These are phyloP conservation scores for Cassiopea andromeda DNA, from an alignment of 30 jellyfish, hydroid and myxozoan species.

Conservation along the genomic window DNA sequence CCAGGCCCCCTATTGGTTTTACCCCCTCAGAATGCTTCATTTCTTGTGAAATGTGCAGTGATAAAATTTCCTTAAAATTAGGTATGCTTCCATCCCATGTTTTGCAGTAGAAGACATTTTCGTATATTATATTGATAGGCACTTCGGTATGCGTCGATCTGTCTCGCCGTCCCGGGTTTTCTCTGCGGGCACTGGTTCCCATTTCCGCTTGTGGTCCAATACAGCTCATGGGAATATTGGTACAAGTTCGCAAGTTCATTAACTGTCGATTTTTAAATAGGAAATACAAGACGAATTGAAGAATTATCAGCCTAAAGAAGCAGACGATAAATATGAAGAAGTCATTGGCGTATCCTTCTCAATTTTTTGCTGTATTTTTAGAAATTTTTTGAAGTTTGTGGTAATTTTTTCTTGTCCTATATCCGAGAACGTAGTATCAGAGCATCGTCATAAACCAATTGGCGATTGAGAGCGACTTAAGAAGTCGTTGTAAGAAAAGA, in stretches of 20 bases:
- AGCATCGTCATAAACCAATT: too few species aligned
- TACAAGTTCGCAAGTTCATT: too few species aligned
- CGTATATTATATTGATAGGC: too few species aligned
- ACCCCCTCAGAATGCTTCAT: too few species aligned
- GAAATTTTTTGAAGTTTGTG: not conserved
- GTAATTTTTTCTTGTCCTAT: not conserved
- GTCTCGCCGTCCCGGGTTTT: not conserved
- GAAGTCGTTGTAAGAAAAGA: too few species aligned
- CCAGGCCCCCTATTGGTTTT: too few species aligned
- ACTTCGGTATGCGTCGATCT: not conserved
- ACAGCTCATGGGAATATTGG: too few species aligned
- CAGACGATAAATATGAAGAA: slow-evolving; percentile 59
- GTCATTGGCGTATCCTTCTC: slow-evolving; percentile 91
- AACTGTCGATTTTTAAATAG: slow-evolving; percentile 57
- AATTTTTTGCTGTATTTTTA: not conserved
- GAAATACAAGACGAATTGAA: slow-evolving; percentile 68
- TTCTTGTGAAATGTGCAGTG: too few species aligned
- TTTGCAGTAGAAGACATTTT: too few species aligned
- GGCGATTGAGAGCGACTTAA: too few species aligned
- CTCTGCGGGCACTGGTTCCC: not conserved
- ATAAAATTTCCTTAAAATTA: too few species aligned
- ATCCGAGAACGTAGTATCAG: not conserved
- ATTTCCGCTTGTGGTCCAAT: not conserved
- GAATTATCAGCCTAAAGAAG: slow-evolving; percentile 31
- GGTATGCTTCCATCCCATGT: too few species aligned